A percentile compares a stretch with the other conserved stretches of the same genome.
These are phyloP conservation scores for Hydraecia micacea DNA, from an alignment of 2,888 invertebrate species.

Conservation along the genomic window DNA sequence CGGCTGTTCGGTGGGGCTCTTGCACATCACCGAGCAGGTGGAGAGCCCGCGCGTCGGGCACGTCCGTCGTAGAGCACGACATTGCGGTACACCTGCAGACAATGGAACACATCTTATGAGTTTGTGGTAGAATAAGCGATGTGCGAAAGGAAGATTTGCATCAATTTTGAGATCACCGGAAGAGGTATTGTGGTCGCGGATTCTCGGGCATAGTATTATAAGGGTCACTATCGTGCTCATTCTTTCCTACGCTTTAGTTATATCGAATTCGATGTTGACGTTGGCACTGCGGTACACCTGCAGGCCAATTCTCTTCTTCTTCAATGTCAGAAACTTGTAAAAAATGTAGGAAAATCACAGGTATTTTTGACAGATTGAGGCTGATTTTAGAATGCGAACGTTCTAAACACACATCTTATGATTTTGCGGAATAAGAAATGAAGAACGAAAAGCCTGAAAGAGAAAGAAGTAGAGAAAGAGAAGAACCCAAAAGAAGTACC, in stretches of 20 bases:
- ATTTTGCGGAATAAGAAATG: not conserved
- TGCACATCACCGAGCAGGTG: conserved; percentile 84
- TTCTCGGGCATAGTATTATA: not conserved
- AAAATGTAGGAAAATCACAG: too few species aligned
- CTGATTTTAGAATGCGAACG: too few species aligned
- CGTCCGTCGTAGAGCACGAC: conserved; percentile 77
- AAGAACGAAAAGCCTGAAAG: not conserved
- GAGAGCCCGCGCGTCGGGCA: conserved; percentile 75
- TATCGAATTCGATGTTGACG: not conserved
- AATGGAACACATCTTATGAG: not conserved
- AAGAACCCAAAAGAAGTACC: too few species aligned
- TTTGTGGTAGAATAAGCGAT: not conserved
- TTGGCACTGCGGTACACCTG: too few species aligned
- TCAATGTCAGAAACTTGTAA: too few species aligned
- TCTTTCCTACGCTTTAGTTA: too few species aligned
- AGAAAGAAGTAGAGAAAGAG: too few species aligned
- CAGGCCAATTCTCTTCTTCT: too few species aligned
- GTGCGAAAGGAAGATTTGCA: not conserved
- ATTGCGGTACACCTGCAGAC: conserved; percentile 80
- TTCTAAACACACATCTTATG: not conserved
- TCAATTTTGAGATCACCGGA: not conserved
- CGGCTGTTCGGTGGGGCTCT: conserved; percentile 86
- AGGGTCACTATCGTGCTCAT: not conserved
- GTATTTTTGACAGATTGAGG: too few species aligned
- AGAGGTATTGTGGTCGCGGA: not conserved